phyloP scores from a whole-genome alignment of 2,797 vertebrate species.

The Poeciliopsis gracilis region DNA sequence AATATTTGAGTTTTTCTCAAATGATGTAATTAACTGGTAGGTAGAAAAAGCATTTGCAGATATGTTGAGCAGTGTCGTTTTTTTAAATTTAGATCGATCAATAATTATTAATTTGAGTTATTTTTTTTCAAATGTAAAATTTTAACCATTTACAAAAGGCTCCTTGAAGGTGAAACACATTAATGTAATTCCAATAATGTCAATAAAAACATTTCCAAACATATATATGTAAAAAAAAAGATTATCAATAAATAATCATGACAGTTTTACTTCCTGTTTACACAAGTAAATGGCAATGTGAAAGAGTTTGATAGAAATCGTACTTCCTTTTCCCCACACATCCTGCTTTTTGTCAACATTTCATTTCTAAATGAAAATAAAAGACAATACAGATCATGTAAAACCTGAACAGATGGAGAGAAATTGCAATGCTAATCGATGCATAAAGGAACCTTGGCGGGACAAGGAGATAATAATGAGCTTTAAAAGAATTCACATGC shows the following conservation, averaged over 20 bases:
- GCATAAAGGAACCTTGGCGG: background rate
- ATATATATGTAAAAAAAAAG: background rate
- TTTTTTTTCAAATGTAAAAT: background rate
- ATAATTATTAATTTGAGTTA: background rate
- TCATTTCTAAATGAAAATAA: background rate
- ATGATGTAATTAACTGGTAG: background rate
- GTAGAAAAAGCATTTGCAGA: background rate
- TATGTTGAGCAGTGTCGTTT: background rate
- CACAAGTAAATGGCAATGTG: background rate
- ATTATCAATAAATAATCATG: conserved; percentile 2
- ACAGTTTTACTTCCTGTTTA: conserved; percentile 15
- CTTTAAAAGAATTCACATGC: conserved; percentile 2
- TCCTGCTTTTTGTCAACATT: background rate
- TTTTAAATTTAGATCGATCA: background rate
- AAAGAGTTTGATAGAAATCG: background rate
- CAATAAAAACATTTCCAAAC: background rate
- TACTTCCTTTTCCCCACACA: background rate
- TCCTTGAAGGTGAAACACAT: background rate
- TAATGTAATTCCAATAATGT: background rate
- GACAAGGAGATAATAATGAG: conserved; percentile 13
- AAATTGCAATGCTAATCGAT: conserved; percentile 5
- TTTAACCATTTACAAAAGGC: background rate
- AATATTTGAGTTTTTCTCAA: background rate
- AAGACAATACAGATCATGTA: background rate
- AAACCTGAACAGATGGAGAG: conserved; percentile 3